phyloP scores from a whole-genome alignment of 2,797 vertebrate genomes.

The Myoxocephalus aenaeus region DNA sequence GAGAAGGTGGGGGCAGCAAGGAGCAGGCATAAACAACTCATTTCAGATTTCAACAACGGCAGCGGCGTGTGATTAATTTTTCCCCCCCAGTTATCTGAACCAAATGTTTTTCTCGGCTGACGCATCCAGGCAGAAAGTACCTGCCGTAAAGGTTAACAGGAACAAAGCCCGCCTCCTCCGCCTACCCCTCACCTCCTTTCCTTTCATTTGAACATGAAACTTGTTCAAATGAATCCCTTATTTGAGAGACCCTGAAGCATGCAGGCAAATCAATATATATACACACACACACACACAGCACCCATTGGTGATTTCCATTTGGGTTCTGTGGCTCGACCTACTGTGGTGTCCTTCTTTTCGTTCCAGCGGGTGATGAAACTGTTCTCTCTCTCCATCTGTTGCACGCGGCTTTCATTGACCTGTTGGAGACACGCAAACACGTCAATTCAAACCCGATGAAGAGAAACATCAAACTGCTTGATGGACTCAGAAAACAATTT shows the following conservation, averaged over 20 bases:
- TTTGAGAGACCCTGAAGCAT: conserved; percentile 46
- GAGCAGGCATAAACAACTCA: conserved; percentile 62
- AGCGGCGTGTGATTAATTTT: conserved; percentile 64
- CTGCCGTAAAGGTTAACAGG: conserved; percentile 78
- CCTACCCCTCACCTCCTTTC: neutral
- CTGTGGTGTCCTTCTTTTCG: conserved; percentile 95
- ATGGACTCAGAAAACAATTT: conserved; percentile 15
- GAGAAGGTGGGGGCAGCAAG: conserved; percentile 8
- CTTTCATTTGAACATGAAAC: conserved; percentile 42
- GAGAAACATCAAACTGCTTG: neutral
- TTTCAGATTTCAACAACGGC: conserved; percentile 64
- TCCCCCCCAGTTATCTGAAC: conserved; percentile 67
- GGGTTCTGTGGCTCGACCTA: conserved; percentile 78
- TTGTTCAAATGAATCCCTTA: conserved; percentile 50
- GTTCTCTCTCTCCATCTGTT: conserved; percentile 98
- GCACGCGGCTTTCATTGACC: conserved; percentile 95
- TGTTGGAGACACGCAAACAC: conserved; percentile 72
- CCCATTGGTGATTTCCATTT: conserved; percentile 57
- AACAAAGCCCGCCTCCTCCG: conserved; percentile 53
- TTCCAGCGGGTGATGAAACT: conserved; percentile 97
- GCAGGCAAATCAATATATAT: conserved; percentile 54
- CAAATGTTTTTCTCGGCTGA: conserved; percentile 72
- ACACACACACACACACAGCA: conserved; percentile 14
- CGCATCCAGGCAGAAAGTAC: conserved; percentile 71
- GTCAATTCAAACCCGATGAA: conserved; percentile 8